Conservation (phyloP, 2,888 invertebrate species). For the Cremastinae sp. region DNA sequence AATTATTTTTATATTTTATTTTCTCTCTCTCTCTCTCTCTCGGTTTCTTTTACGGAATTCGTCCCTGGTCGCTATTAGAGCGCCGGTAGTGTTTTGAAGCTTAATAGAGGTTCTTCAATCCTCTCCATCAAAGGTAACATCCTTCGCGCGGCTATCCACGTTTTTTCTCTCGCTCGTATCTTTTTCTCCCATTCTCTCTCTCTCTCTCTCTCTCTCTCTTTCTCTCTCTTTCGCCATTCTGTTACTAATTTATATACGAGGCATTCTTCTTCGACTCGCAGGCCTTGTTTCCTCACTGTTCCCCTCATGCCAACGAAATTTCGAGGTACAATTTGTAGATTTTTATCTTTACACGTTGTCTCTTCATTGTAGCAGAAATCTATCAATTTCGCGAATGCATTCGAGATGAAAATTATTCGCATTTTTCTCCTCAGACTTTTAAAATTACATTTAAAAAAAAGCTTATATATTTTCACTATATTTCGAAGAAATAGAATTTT, state of each 20-base stretch:
- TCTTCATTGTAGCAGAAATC: no score
- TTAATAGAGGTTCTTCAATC: constrained; percentile 73
- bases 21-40: no score
- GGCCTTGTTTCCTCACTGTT: no score
- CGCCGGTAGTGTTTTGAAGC: constrained; percentile 71
- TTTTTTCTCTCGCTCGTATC: constrained; percentile 27
- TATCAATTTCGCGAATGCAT: no score
- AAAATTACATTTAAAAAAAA: not conserved
- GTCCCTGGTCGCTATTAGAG: constrained; percentile 68
- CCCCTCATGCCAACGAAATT: no score
- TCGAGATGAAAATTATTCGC: no score
- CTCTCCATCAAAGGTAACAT: constrained; percentile 74
- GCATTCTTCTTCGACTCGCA: no score
- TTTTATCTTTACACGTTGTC: no score
- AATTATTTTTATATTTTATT: constrained; percentile 24
- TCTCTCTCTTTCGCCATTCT: not conserved
- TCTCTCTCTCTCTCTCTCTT: constrained; percentile 17
- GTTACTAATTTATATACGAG: no score
- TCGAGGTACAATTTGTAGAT: no score
- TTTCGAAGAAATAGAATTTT: not conserved
- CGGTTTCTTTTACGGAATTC: constrained; percentile 63
- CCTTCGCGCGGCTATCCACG: constrained; percentile 61
- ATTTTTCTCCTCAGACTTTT: not conserved
- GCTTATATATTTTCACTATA: not conserved
- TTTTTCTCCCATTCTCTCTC: constrained; percentile 38